These are phyloP conservation scores for Agriotes lineatus DNA, from an alignment of 2,888 invertebrate genomes.

Conservation along the genomic window DNA sequence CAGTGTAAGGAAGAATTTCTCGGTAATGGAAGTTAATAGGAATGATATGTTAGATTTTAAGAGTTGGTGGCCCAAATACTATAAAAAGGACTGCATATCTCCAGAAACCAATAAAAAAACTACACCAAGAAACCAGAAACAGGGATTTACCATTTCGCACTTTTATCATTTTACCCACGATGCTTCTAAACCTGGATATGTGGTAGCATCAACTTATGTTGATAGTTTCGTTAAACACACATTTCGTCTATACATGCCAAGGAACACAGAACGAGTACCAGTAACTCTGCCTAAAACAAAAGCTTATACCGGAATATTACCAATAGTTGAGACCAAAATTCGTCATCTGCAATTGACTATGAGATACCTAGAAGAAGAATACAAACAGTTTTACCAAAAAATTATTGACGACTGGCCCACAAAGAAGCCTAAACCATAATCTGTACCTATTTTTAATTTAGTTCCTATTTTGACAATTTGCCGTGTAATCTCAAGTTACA, in stretches of 20 bases:
- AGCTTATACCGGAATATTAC: not conserved
- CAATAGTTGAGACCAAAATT: no score
- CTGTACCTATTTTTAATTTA: no score
- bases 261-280: not conserved
- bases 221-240: not conserved
- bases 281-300: not conserved
- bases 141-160: not conserved
- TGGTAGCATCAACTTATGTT: not conserved
- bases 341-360: no score
- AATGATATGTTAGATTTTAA: not conserved
- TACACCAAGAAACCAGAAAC: not conserved
- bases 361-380: no score
- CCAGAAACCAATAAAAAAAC: not conserved
- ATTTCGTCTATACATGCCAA: not conserved
- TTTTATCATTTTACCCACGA: not conserved
- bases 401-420: no score
- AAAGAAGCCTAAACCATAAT: no score
- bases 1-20: not conserved
- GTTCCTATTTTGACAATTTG: no score
- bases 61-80: slow-evolving; percentile 10
- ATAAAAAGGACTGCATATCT: slow-evolving; percentile 12
- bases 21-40: not conserved
- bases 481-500: no score
- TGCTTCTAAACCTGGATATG: not conserved
- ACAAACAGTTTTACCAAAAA: no score